Evolutionary conservation across 2,113 vertebrate genomes (phyloP).

Genomic region (Semnornis frantzii): DNA sequence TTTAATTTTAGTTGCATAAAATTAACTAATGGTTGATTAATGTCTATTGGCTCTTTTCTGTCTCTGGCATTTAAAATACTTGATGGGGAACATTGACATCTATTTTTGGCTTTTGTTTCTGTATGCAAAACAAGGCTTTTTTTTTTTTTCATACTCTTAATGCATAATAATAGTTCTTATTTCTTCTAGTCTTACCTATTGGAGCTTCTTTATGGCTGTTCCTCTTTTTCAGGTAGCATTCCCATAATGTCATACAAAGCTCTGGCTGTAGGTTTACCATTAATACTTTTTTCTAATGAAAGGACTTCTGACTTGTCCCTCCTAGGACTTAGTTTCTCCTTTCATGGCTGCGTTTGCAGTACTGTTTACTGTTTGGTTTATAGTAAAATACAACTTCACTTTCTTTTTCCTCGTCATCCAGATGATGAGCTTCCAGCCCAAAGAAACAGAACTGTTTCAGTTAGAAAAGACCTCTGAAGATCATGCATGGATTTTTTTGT

Average conservation of each 20-base stretch:
- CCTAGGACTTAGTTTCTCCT: background rate
- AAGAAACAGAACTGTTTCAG: too few relatives aligned
- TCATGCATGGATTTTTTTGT: too few relatives aligned
- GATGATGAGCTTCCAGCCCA: background rate
- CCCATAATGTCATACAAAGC: fast-evolving
- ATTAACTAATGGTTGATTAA: conserved; percentile 35
- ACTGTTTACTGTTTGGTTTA: background rate
- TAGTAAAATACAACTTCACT: background rate
- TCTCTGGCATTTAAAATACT: background rate
- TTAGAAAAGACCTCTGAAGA: too few relatives aligned
- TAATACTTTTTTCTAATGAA: background rate
- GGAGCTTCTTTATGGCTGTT: background rate
- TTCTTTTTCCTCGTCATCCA: background rate
- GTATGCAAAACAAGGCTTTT: background rate
- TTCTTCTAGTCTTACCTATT: background rate
- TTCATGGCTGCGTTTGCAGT: background rate
- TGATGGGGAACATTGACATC: background rate
- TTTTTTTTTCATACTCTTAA: background rate
- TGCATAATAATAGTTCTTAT: background rate
- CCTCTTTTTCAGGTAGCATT: background rate
- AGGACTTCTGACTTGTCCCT: background rate
- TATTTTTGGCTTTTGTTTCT: background rate
- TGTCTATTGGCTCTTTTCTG: background rate
- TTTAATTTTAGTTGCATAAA: conserved; percentile 36
- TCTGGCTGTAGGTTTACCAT: background rate